A percentile compares a stretch with the other conserved stretches of the same genome.
Conservation (phyloP, 1,140 invertebrate species). For the Hyphantria cunea region DNA sequence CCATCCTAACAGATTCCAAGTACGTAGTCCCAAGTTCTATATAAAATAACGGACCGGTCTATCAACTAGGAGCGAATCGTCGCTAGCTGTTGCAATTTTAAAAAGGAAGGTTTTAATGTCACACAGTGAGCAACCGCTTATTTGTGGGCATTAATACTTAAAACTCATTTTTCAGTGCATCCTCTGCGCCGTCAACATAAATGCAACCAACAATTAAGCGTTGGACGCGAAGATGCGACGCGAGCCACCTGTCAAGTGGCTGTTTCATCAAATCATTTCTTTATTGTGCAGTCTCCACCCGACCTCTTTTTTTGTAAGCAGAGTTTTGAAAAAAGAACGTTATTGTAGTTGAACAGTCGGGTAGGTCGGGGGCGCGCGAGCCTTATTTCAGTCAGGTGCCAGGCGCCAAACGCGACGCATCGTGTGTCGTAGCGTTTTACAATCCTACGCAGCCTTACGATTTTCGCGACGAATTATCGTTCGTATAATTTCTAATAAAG, state of each 20-base stretch:
- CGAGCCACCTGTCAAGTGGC: conserved; percentile 77
- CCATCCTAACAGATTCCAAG: conserved; percentile 11
- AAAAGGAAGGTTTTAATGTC: conserved; percentile 53
- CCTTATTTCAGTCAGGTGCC: conserved; percentile 75
- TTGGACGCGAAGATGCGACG: conserved; percentile 63
- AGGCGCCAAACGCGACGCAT: conserved; percentile 69
- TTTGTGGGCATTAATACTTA: conserved; percentile 70
- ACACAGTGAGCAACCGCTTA: conserved; percentile 58
- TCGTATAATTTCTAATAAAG: conserved; percentile 27
- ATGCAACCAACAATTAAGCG: conserved; percentile 69
- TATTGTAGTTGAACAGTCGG: conserved; percentile 66
- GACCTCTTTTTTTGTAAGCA: conserved; percentile 73
- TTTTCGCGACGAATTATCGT: conserved; percentile 34
- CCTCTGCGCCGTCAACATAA: conserved; percentile 52
- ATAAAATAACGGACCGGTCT: conserved; percentile 34
- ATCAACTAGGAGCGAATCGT: conserved; percentile 38
- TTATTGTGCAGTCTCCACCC: conserved; percentile 72
- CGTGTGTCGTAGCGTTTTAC: conserved; percentile 34
- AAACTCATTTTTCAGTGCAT: conserved; percentile 71
- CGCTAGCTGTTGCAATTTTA: conserved; percentile 39
- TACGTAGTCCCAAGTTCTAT: conserved; percentile 6
- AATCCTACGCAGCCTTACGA: conserved; percentile 48
- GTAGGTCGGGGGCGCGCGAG: conserved; percentile 77
- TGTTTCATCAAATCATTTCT: conserved; percentile 80
- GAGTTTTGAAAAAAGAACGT: conserved; percentile 74